Percentiles rank a stretch among this genome's conserved stretches.
These are phyloP conservation scores for Latheticus oryzae DNA, from an alignment of 2,888 invertebrate species.

Conservation along the genomic window DNA sequence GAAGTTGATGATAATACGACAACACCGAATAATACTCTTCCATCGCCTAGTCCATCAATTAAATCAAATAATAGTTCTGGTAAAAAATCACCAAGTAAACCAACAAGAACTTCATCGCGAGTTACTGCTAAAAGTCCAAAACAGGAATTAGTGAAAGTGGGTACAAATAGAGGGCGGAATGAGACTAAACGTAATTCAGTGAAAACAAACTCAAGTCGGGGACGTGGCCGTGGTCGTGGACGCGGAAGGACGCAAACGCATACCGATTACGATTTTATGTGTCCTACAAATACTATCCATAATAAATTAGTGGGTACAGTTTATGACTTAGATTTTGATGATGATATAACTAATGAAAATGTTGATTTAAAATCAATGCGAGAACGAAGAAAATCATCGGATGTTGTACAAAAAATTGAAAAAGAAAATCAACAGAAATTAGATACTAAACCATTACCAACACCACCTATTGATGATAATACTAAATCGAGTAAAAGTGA, in stretches of 20 bases:
- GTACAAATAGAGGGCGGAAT: slow-evolving; percentile 53
- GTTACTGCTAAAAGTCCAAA: slow-evolving; percentile 69
- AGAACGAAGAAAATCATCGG: slow-evolving; percentile 81
- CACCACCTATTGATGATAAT: slow-evolving; percentile 63
- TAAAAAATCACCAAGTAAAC: slow-evolving; percentile 71
- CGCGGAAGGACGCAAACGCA: slow-evolving; percentile 51
- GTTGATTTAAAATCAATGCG: slow-evolving; percentile 81
- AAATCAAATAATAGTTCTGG: slow-evolving; percentile 63
- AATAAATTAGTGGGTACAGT: slow-evolving; percentile 88
- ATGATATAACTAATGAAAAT: slow-evolving; percentile 81
- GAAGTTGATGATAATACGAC: slow-evolving; percentile 53
- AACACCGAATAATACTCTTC: slow-evolving; percentile 58
- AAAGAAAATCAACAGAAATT: no score
- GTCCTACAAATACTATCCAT: slow-evolving; percentile 78
- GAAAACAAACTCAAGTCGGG: slow-evolving; percentile 53
- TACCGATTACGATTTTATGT: slow-evolving; percentile 65
- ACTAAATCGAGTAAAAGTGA: slow-evolving; percentile 62
- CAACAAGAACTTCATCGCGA: slow-evolving; percentile 72
- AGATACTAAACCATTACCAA: slow-evolving; percentile 58
- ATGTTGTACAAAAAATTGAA: slow-evolving; percentile 73
- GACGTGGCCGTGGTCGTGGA: slow-evolving; percentile 63
- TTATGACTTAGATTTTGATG: slow-evolving; percentile 87
- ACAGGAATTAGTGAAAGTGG: slow-evolving; percentile 62
- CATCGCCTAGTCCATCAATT: slow-evolving; percentile 62
- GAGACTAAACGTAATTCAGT: slow-evolving; percentile 53